Evolutionary conservation across 2,797 vertebrate genomes (phyloP).

Genomic region (Trichosurus vulpecula): DNA sequence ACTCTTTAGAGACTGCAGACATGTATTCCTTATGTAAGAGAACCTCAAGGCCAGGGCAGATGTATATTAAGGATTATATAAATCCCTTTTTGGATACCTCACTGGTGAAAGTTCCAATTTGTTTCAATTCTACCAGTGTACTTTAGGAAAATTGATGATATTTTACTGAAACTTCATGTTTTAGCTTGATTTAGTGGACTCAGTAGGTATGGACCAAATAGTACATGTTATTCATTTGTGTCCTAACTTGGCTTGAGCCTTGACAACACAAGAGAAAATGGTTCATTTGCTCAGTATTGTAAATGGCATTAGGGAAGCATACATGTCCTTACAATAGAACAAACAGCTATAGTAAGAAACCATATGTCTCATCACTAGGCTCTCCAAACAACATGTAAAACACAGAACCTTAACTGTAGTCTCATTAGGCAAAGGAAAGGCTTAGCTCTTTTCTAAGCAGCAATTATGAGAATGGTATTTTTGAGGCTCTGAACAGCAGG

Average conservation of each 20-base stretch:
- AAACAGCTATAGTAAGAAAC: neutral
- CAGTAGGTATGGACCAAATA: neutral
- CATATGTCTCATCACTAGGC: neutral
- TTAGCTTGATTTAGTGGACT: neutral
- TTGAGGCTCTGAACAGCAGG: conserved; percentile 29
- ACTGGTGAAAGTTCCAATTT: neutral
- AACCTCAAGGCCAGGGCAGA: neutral
- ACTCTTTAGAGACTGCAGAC: neutral
- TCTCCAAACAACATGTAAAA: neutral
- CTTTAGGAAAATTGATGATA: neutral
- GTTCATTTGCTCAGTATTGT: neutral
- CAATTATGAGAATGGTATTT: conserved; percentile 43
- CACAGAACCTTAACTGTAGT: conserved; percentile 9
- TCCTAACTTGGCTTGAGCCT: neutral
- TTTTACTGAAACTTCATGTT: neutral
- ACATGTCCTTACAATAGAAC: neutral
- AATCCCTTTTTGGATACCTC: neutral
- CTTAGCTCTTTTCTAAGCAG: conserved; percentile 1
- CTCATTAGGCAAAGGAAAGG: conserved; percentile 32
- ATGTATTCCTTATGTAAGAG: neutral
- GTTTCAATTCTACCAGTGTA: neutral
- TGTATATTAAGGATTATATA: neutral
- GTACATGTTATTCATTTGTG: neutral
- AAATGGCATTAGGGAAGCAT: neutral
- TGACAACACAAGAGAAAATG: neutral